phyloP scores from a whole-genome alignment of 1,140 invertebrate species.

The Metopolophium dirhodum region DNA sequence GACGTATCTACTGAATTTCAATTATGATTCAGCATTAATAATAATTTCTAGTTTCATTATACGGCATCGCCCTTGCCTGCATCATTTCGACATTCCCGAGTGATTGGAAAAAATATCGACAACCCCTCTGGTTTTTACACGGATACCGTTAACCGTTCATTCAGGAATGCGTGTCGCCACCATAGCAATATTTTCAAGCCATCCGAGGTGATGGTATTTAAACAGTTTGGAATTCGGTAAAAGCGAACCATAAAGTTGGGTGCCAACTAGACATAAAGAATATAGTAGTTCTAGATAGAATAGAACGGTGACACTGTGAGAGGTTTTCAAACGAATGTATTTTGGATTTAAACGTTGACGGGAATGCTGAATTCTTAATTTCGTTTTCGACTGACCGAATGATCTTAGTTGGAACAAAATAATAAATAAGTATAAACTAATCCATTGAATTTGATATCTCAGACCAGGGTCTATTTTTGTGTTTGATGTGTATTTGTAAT shows the following conservation, averaged over 20 bases:
- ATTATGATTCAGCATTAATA: constrained; percentile 44
- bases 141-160: constrained; percentile 41
- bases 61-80: neutral
- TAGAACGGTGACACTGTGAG: neutral
- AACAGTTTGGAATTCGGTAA: neutral
- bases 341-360: neutral
- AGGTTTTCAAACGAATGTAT: neutral
- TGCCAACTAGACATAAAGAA: neutral
- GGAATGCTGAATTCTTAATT: neutral
- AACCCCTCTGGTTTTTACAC: constrained; percentile 17
- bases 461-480: neutral
- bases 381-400: neutral
- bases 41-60: constrained; percentile 50
- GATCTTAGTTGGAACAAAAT: too few species aligned
- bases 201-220: neutral
- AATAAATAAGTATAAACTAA: neutral
- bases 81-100: constrained; percentile 41
- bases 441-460: neutral
- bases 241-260: constrained; percentile 11
- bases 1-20: constrained; percentile 41
- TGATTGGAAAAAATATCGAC: constrained; percentile 40
- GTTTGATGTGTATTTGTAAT: too few species aligned
- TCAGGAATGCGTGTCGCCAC: constrained; percentile 24
- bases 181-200: constrained; percentile 5
- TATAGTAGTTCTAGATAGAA: neutral